Conservation (phyloP, 1,140 invertebrate species). For the Drosophila simulans region DNA sequence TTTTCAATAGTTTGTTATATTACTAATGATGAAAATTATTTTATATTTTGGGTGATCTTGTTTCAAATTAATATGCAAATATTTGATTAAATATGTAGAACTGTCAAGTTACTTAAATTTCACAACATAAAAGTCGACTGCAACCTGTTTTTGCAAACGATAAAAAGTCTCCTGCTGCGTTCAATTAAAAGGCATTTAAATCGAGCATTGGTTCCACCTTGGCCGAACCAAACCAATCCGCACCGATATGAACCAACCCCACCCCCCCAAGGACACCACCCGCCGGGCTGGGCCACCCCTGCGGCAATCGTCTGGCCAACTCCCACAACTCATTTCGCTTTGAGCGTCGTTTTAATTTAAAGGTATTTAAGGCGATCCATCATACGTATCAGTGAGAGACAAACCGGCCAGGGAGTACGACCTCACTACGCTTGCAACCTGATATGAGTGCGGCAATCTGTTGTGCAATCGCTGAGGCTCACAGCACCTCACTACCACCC, state of each 20-base stretch:
- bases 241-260: background rate
- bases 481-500: conserved; percentile 14
- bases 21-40: no score
- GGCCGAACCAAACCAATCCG: background rate
- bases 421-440: conserved; percentile 66
- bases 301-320: conserved; percentile 35
- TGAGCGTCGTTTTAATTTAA: conserved; percentile 82
- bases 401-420: conserved; percentile 18
- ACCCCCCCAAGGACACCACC: background rate
- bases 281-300: conserved; percentile 35
- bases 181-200: conserved; percentile 80
- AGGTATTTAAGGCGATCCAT: conserved; percentile 84
- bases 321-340: conserved; percentile 67
- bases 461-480: conserved; percentile 73
- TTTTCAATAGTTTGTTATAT: no score
- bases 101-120: no score
- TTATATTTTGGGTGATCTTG: no score
- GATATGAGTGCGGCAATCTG: conserved; percentile 84
- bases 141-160: conserved; percentile 12
- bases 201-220: conserved; percentile 28
- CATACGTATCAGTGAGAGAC: conserved; percentile 71
- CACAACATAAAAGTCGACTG: background rate
- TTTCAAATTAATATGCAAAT: no score
- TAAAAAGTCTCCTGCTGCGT: conserved; percentile 58
- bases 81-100: no score